These are phyloP conservation scores for Hippocampus comes DNA, from an alignment of 2,113 vertebrate genomes.

Conservation along the genomic window DNA sequence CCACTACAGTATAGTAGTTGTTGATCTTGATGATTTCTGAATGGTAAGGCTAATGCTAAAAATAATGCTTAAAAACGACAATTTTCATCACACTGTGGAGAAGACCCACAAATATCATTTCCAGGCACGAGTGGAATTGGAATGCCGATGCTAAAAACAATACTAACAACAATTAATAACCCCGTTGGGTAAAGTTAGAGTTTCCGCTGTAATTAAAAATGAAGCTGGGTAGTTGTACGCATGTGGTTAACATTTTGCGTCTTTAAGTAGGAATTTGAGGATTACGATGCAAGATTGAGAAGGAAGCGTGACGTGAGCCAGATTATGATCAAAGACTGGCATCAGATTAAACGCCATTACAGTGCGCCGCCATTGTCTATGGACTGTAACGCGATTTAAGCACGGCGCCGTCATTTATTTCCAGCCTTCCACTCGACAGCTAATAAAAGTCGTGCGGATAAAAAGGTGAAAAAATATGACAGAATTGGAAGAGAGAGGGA, in stretches of 20 bases:
- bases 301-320: neutral
- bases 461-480: slow-evolving; percentile 5
- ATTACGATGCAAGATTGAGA: neutral
- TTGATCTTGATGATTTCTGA: too few species aligned
- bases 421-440: neutral
- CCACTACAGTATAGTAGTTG: too few species aligned
- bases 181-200: neutral
- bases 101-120: too few species aligned
- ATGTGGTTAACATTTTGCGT: neutral
- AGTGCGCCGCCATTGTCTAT: neutral
- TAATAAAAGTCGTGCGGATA: slow-evolving; percentile 2
- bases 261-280: neutral
- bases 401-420: neutral
- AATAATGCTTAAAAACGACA: too few species aligned
- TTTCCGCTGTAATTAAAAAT: neutral
- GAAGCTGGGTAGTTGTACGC: neutral
- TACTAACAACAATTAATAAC: neutral
- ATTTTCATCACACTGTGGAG: too few species aligned
- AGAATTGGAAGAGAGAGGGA: neutral
- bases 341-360: neutral
- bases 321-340: neutral
- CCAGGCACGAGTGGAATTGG: too few species aligned
- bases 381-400: neutral
- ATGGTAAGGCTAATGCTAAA: too few species aligned
- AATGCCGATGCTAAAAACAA: neutral